Evolutionary conservation across 2,888 invertebrate genomes (phyloP), one percentile per base, ranked within the genome.

Genomic region (Achlya flavicornis): DNA sequence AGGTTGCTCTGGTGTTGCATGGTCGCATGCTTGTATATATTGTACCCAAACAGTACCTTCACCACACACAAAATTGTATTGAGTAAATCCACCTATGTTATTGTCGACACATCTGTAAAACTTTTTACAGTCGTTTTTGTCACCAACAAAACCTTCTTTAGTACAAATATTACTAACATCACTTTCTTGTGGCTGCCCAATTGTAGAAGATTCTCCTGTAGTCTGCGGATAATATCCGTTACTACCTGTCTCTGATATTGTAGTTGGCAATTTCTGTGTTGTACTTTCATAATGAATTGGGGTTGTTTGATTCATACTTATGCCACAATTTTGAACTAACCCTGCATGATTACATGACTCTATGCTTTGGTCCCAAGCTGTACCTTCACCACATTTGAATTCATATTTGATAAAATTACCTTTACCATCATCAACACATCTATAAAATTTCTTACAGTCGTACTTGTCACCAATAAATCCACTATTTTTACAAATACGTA

Each of bases 361-460:
- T 66, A 95, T 88, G 62, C 93, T 89, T 65, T 95, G 94, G 87
- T 97, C 97, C 97, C 97, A 97, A 43, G 96, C 95, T 6, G 97
- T 97, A 61, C 97, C 97, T 63, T 95, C 94, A 4, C 95, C 96
- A 84, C 97, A 97, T 14, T 90, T 90, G 83, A 96, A 97, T 68
- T 96, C 96, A 80, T 96, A 96, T 86, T 95, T 95, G 60, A 89
- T 95, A 75, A 92, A 96, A 4, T 93, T 92, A 66, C 94, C 95
- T 38, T 93, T 88, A 0, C 95, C 95, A 78, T 95, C 94, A 65
- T 94, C 91, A 32, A 97, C 96, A 86, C 97, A 97, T 72, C 97
- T 94, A 81, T 96, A 97, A 89, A 97, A 97, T 82, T 96, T 96
- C 66, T 94, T 95, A 79, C 97, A 97, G 78, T 97, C 94, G 58